A percentile compares a stretch with the other conserved stretches of the same genome.
Evolutionary conservation across 2,797 vertebrate species (phyloP).

Genomic region (Sibirionetta formosa): DNA sequence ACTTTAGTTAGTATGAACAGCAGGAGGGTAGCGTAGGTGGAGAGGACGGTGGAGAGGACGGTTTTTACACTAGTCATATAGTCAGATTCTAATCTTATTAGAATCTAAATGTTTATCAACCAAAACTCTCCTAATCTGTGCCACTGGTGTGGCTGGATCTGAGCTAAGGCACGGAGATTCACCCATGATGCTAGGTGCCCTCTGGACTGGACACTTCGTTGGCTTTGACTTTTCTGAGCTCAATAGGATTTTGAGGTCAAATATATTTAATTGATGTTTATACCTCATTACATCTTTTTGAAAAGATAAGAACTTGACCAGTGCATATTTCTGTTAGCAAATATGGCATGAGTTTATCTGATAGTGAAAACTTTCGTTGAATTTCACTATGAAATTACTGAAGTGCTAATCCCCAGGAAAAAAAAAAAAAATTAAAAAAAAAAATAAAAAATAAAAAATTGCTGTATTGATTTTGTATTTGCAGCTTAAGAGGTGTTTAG

Average conservation of each 20-base stretch:
- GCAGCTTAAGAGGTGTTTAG: not conserved
- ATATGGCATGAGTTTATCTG: not conserved
- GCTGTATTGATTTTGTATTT: not conserved
- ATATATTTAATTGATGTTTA: not conserved
- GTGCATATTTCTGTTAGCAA: not conserved
- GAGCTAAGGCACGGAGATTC: not conserved
- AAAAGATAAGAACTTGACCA: slow-evolving; percentile 12
- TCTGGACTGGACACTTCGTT: not conserved
- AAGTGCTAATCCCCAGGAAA: not conserved
- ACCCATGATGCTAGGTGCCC: not conserved
- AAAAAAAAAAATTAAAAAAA: not conserved
- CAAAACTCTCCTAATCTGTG: not conserved
- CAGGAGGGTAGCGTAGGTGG: not conserved
- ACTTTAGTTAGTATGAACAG: not conserved
- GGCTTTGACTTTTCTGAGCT: not conserved
- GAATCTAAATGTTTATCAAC: not conserved
- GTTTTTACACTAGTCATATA: not conserved
- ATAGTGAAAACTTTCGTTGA: not conserved
- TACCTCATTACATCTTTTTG: not conserved
- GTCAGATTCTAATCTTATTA: not conserved
- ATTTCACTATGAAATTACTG: slow-evolving; percentile 8
- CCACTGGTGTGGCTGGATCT: not conserved
- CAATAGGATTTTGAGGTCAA: not conserved
- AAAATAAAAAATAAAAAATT: not conserved
- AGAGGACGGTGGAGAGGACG: not conserved